Conservation (phyloP, 2,888 invertebrate genomes). For the Sicus ferrugineus region DNA sequence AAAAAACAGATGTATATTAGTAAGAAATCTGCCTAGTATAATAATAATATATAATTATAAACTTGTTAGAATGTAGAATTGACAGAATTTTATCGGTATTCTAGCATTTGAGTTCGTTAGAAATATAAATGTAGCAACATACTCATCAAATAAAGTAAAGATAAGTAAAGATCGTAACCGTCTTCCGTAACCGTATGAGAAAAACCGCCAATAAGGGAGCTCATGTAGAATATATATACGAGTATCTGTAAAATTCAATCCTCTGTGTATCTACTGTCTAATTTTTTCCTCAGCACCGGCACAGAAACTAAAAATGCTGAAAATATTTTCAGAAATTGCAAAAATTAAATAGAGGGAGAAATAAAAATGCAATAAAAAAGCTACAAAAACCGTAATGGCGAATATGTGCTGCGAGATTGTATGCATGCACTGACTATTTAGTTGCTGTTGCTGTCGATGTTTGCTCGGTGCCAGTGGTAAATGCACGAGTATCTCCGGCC, state of each 20-base stretch:
- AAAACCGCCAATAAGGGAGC: not conserved
- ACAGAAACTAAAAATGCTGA: not conserved
- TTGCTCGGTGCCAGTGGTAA: not conserved
- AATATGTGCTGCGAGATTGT: constrained; percentile 23
- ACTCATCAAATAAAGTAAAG: too few relatives aligned
- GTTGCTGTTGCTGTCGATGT: not conserved
- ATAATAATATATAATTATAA: too few relatives aligned
- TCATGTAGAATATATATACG: not conserved
- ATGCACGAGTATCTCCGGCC: not conserved
- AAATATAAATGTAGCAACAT: too few relatives aligned
- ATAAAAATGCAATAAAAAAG: constrained; percentile 8
- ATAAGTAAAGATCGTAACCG: too few relatives aligned
- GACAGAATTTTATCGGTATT: too few relatives aligned
- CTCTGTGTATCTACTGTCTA: constrained; percentile 23
- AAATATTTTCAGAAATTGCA: not conserved
- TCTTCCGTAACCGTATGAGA: too few relatives aligned
- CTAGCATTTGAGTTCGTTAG: too few relatives aligned
- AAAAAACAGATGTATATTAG: too few relatives aligned
- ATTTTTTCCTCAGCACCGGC: not conserved
- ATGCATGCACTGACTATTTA: constrained; percentile 18
- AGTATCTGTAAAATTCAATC: constrained; percentile 28
- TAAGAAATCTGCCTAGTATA: too few relatives aligned
- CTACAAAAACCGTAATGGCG: not conserved
- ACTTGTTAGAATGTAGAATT: too few relatives aligned
- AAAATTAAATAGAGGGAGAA: constrained; percentile 13